Base-by-base conservation (phyloP, 2,888 invertebrate genomes). In the Tinea pellionella region DNA sequence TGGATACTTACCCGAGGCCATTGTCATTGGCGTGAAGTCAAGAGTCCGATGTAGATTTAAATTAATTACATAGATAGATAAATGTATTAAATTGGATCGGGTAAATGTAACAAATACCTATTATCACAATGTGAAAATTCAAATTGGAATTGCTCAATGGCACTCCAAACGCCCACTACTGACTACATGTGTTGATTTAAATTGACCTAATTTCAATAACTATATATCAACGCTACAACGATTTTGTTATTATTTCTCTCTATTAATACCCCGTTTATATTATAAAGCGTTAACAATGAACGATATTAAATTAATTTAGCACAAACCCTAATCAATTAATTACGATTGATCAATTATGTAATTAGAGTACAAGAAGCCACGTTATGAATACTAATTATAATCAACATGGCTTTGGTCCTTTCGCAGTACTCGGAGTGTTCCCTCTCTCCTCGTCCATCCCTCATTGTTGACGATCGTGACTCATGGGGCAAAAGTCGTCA, bases 201-300 rank as follows among this genome's bases (percentile, higher is more conserved):
- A 53, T 53, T 53, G 53, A 53, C 53, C 53, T 53, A 53, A 53
- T 53, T 53, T 24, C 24, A 53, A 53, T 24, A 47, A 47, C 15
- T 6, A 47, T 47, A 2, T 47, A 47, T 47, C 47, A 47, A 47
- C 16, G 47, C 47, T 15, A 13, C 3, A 47, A 47, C 47, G 15
- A 16, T 47, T 47, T 47, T 15, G 15, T 47, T 16, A 16, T 16
- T 47, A 47, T 47, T 47, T 16, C 47, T 16, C 9, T 37, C 2
- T 37, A 37, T 12, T 37, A 37, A 6, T 37, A 9, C 13, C 15
- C 47, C 41, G 12, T 2, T 41, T 41, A 41, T 13, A 41, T 41
- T 41, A 32, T 32, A 32, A 12, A n/a, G 12, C 41, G 41, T 41
- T 41, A 41, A 41, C 41, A 41, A 41, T n/a, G 41, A 12, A 41